Base-by-base conservation (phyloP, 2,113 vertebrate species). In the Amphiprion ocellaris region DNA sequence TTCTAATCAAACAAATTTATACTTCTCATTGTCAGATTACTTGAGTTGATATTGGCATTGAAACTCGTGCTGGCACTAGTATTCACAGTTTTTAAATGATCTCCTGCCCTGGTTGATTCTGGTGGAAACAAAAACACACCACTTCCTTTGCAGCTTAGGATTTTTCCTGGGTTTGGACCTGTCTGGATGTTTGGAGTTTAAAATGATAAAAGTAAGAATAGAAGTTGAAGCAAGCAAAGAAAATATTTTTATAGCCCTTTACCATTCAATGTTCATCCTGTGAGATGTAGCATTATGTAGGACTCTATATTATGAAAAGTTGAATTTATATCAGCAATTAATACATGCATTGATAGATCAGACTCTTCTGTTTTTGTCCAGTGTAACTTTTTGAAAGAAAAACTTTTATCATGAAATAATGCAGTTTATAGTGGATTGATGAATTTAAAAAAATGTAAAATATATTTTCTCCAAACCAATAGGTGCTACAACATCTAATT, bases 61-160 rank as follows among this genome's bases (percentile, higher is more conserved):
- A 37, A 53, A 44, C 21, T 55, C 37, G 17, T 44, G 54, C 14
- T 16, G 15, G 37, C 15, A 16, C 16, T n/a, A 19, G 3, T 53
- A 24, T 26, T 39, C 4, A 52, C 23, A 61, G 17, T 15, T 28
- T 46, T 55, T 28, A 30, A 30, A 30, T 30, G 6, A 30, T 30
- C 6, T 4, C 30, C 30, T 30, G 30, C 44, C 24, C 1, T 44
- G 2, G 53, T 62, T 5, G 15, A 7, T 44, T 54, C 33, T 54
- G 15, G 14, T 83, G 77, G 72, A 73, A 87, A 80, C 23, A 73
- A 69, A 83, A 87, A 69, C 49, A 69, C 23, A 53, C 21, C 16
- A 69, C 47, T 80, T 79, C 80, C 84, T 68, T 53, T 82, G 56
- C 16, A 76, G 62, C 14, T 10, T 24, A 23, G 5, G 28, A 19